Conservation (phyloP, 2,113 vertebrate species). For the Rynchops niger region DNA sequence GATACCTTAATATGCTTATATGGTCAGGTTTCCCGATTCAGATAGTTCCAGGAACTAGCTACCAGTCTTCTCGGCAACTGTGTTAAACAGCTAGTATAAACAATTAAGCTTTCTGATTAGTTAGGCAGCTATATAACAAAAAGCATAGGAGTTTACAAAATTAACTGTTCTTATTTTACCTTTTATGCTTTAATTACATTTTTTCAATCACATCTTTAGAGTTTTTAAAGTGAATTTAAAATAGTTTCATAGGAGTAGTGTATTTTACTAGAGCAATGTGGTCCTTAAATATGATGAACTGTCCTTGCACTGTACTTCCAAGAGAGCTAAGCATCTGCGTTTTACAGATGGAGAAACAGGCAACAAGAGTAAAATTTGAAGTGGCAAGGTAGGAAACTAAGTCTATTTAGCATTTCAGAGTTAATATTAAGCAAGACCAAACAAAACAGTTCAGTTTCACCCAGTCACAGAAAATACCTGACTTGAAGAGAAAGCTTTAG, state of each 20-base stretch:
- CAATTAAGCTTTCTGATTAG: background rate
- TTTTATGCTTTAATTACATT: background rate
- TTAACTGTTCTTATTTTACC: background rate
- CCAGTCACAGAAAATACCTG: background rate
- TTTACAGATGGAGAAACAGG: background rate
- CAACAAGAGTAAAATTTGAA: background rate
- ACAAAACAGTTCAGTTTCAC: background rate
- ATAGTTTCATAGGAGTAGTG: background rate
- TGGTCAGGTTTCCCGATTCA: background rate
- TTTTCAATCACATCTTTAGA: background rate
- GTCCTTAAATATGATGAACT: background rate
- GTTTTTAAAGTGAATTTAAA: background rate
- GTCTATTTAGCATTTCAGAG: background rate
- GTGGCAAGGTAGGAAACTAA: background rate
- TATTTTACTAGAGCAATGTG: background rate
- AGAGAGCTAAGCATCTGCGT: background rate
- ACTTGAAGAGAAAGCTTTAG: background rate
- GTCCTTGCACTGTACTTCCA: background rate
- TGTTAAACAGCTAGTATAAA: background rate
- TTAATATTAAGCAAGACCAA: background rate
- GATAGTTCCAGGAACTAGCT: background rate
- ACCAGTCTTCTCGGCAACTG: background rate
- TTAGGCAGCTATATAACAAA: background rate
- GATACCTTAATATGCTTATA: background rate
- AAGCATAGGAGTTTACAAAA: background rate